A percentile compares a stretch with the other conserved stretches of the same genome.
Conservation (phyloP, 1,140 invertebrate species). For the Drosophila willistoni region DNA sequence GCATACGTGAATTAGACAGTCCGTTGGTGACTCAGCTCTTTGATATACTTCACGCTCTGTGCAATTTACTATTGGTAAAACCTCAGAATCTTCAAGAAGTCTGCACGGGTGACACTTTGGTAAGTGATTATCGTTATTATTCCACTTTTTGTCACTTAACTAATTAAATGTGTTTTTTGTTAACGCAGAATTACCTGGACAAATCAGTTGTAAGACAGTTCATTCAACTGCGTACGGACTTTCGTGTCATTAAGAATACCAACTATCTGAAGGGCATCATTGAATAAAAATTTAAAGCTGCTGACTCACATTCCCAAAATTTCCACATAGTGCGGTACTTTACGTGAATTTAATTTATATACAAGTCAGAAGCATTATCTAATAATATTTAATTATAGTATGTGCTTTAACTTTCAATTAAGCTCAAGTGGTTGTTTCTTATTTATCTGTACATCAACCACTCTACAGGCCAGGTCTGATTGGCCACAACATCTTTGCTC, state of each 20-base stretch:
- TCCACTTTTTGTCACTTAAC: not conserved
- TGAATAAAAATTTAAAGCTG: constrained; percentile 50
- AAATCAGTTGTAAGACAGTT: constrained; percentile 94
- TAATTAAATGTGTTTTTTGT: constrained; percentile 29
- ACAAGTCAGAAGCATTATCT: constrained; percentile 45
- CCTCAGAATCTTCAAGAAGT: constrained; percentile 98
- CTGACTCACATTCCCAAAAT: constrained; percentile 71
- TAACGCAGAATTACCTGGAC: constrained; percentile 92
- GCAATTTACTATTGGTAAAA: constrained; percentile 97
- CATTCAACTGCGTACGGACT: constrained; percentile 95
- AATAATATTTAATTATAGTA: constrained; percentile 50
- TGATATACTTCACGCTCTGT: constrained; percentile 97
- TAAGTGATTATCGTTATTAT: constrained; percentile 83
- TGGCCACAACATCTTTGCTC: constrained; percentile 11
- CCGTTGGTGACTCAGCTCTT: constrained; percentile 93
- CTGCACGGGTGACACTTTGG: constrained; percentile 96
- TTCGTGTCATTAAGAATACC: constrained; percentile 75
- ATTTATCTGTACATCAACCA: constrained; percentile 58
- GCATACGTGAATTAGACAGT: constrained; percentile 89
- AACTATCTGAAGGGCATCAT: constrained; percentile 79
- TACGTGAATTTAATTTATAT: constrained; percentile 44
- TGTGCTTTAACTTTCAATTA: constrained; percentile 66
- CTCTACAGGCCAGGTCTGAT: constrained; percentile 26
- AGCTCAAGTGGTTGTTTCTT: constrained; percentile 53
- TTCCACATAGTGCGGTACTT: constrained; percentile 37